phyloP scores from a whole-genome alignment of 2,888 invertebrate genomes.

The Zaprionus obscuricornis region DNA sequence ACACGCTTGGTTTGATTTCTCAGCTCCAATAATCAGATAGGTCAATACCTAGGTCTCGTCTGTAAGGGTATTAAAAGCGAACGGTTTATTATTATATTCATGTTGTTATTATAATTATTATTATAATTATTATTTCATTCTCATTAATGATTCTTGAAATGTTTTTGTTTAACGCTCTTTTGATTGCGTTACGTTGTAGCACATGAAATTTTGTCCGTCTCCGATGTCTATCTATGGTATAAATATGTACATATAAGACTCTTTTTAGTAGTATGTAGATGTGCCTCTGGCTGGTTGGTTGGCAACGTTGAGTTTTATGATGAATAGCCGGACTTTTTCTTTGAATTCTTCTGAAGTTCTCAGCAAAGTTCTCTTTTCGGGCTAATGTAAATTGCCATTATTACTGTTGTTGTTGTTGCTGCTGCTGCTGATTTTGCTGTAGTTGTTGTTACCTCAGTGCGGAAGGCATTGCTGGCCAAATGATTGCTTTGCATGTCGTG shows the following conservation, averaged over 20 bases:
- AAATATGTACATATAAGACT: slow-evolving; percentile 6
- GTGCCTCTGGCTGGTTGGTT: slow-evolving; percentile 25
- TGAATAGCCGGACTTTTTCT: too few relatives aligned
- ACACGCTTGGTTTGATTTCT: not conserved
- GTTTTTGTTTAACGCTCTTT: slow-evolving; percentile 47
- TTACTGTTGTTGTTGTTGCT: slow-evolving; percentile 33
- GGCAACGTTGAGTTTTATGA: slow-evolving; percentile 34
- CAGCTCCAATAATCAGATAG: slow-evolving; percentile 11
- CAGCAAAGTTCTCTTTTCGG: slow-evolving; percentile 18
- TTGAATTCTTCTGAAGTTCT: slow-evolving; percentile 14
- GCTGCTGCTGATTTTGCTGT: too few relatives aligned
- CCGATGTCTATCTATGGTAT: too few relatives aligned
- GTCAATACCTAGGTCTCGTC: slow-evolving; percentile 12
- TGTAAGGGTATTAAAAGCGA: slow-evolving; percentile 8
- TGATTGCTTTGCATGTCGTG: slow-evolving; percentile 70
- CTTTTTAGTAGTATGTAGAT: slow-evolving; percentile 8
- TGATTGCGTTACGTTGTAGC: slow-evolving; percentile 35
- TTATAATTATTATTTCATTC: slow-evolving; percentile 23
- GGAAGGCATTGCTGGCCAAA: slow-evolving; percentile 49
- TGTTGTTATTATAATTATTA: not conserved
- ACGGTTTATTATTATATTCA: slow-evolving; percentile 3
- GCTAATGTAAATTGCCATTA: slow-evolving; percentile 62
- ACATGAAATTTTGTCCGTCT: slow-evolving; percentile 18
- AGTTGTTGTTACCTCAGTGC: slow-evolving; percentile 2
- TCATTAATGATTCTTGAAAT: slow-evolving; percentile 38